phyloP scores from a whole-genome alignment of 1,140 invertebrate genomes.

The Zaprionus lachaisei region DNA sequence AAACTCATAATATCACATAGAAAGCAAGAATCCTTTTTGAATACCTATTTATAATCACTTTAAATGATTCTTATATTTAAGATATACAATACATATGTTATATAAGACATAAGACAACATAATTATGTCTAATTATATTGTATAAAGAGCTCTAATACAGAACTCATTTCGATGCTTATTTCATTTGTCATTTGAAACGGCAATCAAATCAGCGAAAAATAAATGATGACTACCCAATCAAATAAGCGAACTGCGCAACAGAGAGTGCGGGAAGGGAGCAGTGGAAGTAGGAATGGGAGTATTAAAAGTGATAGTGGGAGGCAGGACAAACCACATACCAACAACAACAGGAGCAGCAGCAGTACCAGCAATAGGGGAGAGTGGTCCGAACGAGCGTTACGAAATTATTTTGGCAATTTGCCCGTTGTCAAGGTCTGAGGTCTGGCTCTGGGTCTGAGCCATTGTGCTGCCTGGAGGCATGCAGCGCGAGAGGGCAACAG shows the following conservation, averaged over 20 bases:
- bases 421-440: constrained; percentile 48
- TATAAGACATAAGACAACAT: constrained; percentile 24
- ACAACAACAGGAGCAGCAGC: neutral
- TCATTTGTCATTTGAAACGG: constrained; percentile 57
- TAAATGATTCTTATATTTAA: too few species aligned
- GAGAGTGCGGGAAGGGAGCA: neutral
- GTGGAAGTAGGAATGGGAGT: neutral
- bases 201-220: constrained; percentile 18
- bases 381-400: constrained; percentile 61
- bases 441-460: constrained; percentile 24
- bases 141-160: constrained; percentile 26
- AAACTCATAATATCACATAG: too few species aligned
- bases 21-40: too few species aligned
- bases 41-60: too few species aligned
- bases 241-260: constrained; percentile 18
- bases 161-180: constrained; percentile 28
- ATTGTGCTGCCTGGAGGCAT: constrained; percentile 27
- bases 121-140: constrained; percentile 61
- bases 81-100: too few species aligned
- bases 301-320: neutral
- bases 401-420: constrained; percentile 72
- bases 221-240: constrained; percentile 21
- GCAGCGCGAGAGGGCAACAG: constrained; percentile 16
- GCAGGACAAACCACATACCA: neutral
- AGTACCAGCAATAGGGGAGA: constrained; percentile 1